Base-by-base conservation (phyloP, 2,797 vertebrate species). In the Urocyon cinereoargenteus region DNA sequence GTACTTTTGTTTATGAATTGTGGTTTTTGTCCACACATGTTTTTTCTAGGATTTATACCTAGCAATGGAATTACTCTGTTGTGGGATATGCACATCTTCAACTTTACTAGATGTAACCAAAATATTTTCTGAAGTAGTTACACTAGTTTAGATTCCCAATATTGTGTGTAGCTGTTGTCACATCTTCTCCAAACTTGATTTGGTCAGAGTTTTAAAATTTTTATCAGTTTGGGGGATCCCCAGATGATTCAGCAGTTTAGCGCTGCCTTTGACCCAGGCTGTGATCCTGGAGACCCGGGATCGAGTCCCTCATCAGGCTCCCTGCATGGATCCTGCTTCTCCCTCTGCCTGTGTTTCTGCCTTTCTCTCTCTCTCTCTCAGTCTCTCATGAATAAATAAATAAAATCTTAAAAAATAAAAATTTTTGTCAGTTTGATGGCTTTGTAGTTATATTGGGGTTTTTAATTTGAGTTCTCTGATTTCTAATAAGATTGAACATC, bases 381-480 rank as follows among this genome's bases (percentile, higher is more conserved):
- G 6, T 45, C 40, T 45, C 40, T 45, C 40, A 45, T 45, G 40
- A 45, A 45, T 45, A 45, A 45, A 45, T 8, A 45, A 45, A 45
- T 45, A 45, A 45, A 45, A 45, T 45, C 40, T 45, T 45, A 45
- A 45, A 45, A 45, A 45, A 45, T 57, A 70, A 68, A 49, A 31
- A 70, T 84, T 87, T 68, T 86, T 86, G 24, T 96, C 66, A 89
- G 1, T 94, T 81, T 90, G 12, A 45, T 94, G 36, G 16, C 79
- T 86, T 0, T 81, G 31, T 91, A 59, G 87, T 86, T 75, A 90
- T 94, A 66, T 59, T 86, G n/a, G 90, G 62, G 13, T 78, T 96
- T 97, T 92, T 92, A 66, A 57, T 73, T 59, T 92, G 13, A 73
- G 2, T 91, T 96, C 9, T 91, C 66, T 61, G 28, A 70, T 79